phyloP scores from a whole-genome alignment of 2,113 vertebrate genomes.

The Ia io region DNA sequence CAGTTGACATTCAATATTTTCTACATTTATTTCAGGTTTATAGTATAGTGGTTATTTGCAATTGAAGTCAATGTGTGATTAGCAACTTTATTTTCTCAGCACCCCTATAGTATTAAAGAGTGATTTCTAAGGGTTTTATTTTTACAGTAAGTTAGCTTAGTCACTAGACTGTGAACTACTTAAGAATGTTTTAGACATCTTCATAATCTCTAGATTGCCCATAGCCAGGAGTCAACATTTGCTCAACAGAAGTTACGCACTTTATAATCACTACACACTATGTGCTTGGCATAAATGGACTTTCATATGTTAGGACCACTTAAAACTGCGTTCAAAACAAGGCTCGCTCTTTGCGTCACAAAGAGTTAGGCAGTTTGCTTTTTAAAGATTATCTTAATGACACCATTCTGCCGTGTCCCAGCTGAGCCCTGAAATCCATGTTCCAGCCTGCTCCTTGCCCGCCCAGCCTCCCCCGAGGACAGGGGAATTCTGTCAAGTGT shows the following conservation, averaged over 20 bases:
- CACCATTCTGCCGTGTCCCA: neutral
- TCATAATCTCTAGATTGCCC: neutral
- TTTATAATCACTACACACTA: neutral
- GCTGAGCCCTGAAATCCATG: neutral
- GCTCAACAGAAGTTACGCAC: neutral
- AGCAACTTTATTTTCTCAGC: neutral
- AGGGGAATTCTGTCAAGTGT: constrained; percentile 59
- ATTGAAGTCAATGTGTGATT: neutral
- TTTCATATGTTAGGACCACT: constrained; percentile 1
- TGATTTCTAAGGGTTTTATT: neutral
- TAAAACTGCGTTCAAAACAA: neutral
- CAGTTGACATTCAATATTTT: no score
- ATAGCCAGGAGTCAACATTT: neutral
- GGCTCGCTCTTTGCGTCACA: neutral
- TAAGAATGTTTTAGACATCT: neutral
- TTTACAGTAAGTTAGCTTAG: neutral
- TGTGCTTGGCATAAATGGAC: neutral
- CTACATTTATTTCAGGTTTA: no score
- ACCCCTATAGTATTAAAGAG: neutral
- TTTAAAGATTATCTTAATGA: constrained; percentile 4
- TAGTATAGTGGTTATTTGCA: neutral
- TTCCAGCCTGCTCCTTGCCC: constrained; percentile 2
- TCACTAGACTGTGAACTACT: neutral
- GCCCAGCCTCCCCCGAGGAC: neutral
- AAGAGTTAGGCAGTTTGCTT: neutral